Evolutionary conservation across 1,140 invertebrate species (phyloP), one percentile per base, ranked within the genome.

Genomic region (Pollicipes pollicipes): DNA sequence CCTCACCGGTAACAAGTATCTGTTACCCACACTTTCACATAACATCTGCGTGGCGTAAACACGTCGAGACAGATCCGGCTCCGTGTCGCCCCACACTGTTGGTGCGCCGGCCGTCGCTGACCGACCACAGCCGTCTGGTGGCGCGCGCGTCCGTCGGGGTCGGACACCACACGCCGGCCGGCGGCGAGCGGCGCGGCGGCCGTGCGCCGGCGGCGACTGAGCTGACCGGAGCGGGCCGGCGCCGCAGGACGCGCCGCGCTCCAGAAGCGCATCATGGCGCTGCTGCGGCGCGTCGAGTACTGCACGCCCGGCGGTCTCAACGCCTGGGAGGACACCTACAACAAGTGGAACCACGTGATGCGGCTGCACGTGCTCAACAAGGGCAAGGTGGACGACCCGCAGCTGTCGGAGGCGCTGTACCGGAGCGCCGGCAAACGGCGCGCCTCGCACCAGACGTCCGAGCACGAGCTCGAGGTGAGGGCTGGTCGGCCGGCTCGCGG

Each of bases 251-350:
- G 93, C 67, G 88, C 90, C 31, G 90, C 90, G 6, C 81, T 98
- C 4, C 95, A 97, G 79, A 97, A 97, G 78, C 85, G 90, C 71
- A 97, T 98, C 70, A 96, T 97, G 91, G 87, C 86, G 16, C 80
- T 97, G 64, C 79, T 98, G 27, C 83, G 95, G 73, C 96, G 95
- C 81, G 95, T 97, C 73, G 93, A 97, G 76, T 90, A 96, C 77
- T 95, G 93, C 73, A 93, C 92, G 0, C 91, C 93, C 78, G 95
- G 95, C 16, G 72, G 71, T 24, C 64, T 73, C 35, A 73, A 88
- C 85, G 95, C 95, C 13, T 98, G 95, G 95, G 93, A 97, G 78
- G 94, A 98, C 78, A 97, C 95, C 0, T 97, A 95, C 77, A 84
- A 89, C 77, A 95, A 93, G 81, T 97, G 94, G 94, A 91, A 88